Evolutionary conservation across 2,888 invertebrate species (phyloP), one percentile per base, ranked within the genome.

Genomic region (Lithophane semibrunnea): DNA sequence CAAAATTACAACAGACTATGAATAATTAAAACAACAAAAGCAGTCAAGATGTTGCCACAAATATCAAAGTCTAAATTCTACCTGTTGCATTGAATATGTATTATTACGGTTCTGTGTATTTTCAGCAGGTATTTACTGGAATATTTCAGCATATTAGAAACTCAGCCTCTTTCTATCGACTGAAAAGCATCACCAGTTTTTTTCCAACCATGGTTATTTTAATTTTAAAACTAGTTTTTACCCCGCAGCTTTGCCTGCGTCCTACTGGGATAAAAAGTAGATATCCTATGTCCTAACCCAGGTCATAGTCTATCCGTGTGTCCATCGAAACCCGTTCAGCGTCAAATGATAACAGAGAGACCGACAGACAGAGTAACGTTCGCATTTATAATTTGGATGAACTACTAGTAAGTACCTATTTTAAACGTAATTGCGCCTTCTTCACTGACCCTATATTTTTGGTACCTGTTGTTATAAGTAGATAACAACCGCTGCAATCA

Each of bases 81-180:
- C 52, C 52, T 21, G 44, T 77, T 16, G 18, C n/a, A 68, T 77
- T 83, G 47, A 75, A 68, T 64, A 79, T 79, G 3, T 56, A 54
- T 77, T 44, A n/a, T 37, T 68, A 16, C 13, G 24, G 13, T 24
- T 56, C 3, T 67, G 49, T 24, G 8, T 24, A 58, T 18, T 67
- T 56, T 52, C 61, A 58, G 24, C 12, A 18, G 16, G 9, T n/a
- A 63, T 67, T 52, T 18, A 18, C 0, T 18, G 0, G 3, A 42
- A 49, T 16, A 42, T 4, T 12, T 49, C 18, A 7, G 4, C 3
- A 18, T 52, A 8, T 52, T 16, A 47, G 3, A 10, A 56, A 54
- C 49, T 7, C 1, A 44, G 8, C 54, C 9, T 54, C 21, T 54
- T 54, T 21, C 8, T 21, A 52, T 52, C 8, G 18, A 9, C 8